phyloP scores from a whole-genome alignment of 2,797 vertebrate species.

The Rhinella marina region DNA sequence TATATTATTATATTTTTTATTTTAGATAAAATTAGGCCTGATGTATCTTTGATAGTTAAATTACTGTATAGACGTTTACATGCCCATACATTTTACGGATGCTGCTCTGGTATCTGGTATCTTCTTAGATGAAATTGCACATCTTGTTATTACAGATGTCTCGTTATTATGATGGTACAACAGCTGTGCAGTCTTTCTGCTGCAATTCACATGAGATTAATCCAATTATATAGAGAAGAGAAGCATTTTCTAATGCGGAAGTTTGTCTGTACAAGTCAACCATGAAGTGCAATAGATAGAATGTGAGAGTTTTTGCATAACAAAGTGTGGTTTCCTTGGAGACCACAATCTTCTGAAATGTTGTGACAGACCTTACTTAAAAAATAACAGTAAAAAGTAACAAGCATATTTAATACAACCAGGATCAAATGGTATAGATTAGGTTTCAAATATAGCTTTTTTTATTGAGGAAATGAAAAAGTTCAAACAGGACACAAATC shows the following conservation, averaged over 20 bases:
- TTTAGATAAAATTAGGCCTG: background rate
- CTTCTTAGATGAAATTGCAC: conserved; percentile 18
- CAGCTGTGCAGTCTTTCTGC: conserved; percentile 32
- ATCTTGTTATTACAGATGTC: conserved; percentile 47
- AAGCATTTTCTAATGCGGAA: conserved; percentile 47
- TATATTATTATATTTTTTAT: background rate
- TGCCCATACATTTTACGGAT: background rate
- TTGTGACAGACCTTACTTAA: conserved; percentile 32
- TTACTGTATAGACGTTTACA: background rate
- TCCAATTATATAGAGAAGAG: conserved; percentile 47
- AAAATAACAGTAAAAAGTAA: conserved; percentile 32
- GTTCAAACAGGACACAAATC: background rate
- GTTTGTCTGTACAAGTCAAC: conserved; percentile 51
- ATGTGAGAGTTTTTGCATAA: conserved; percentile 43
- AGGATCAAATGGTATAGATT: conserved; percentile 2
- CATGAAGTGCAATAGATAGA: conserved; percentile 45
- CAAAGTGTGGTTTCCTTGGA: conserved; percentile 53
- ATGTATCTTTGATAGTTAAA: background rate
- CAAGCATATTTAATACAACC: conserved; percentile 20
- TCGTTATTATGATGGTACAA: conserved; percentile 25
- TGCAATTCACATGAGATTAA: conserved; percentile 50
- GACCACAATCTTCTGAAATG: conserved; percentile 43
- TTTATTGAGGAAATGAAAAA: background rate
- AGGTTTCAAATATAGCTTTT: background rate
- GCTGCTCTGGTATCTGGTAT: background rate